Base-by-base conservation (phyloP, 2,113 vertebrate species). In the Colossoma macropomum region DNA sequence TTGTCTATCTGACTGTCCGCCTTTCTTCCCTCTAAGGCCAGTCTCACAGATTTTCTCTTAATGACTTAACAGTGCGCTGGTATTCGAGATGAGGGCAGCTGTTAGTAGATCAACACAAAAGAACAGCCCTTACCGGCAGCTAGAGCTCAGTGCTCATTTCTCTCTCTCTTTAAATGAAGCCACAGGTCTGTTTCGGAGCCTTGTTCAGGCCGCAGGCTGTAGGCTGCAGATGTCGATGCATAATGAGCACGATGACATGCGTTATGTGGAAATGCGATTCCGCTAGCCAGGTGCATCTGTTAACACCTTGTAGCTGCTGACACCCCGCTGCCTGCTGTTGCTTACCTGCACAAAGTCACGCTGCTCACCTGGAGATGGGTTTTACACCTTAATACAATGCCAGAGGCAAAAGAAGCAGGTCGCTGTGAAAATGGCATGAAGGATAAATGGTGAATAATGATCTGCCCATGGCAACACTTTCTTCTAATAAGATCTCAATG, bases 251-350 rank as follows among this genome's bases (percentile, higher is more conserved):
- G 63, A 50, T 76, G 75, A 76, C 81, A 76, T 52, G 50, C n/a
- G 23, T 48, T 75, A 23, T 75, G 62, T 75, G 32, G 54, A 63
- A 41, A 63, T 66, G 28, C 15, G 41, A 66, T 66, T 74, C 59
- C 13, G 13, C 56, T 60, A 41, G 71, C 71, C 77, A 80, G 77
- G 62, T 84, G 68, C 77, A 79, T 41, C 23, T 79, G 70, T 84
- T 84, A 74, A 65, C 72, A 30, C 21, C 82, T 84, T 84, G 77
- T 79, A 75, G 59, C 27, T 79, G 76, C 48, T 79, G 82, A 79
- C 74, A 79, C 41, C 9, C 68, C 38, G 69, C 45, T n/a, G n/a
- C 65, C 63, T 66, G 62, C 75, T 32, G 27, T 32, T 70, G 23
- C 50, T 38, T 75, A 72, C n/a, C 50, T 28, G 32, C n/a, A 23